Conservation (phyloP, 2,888 invertebrate species). For the Pseudococcus viburni region DNA sequence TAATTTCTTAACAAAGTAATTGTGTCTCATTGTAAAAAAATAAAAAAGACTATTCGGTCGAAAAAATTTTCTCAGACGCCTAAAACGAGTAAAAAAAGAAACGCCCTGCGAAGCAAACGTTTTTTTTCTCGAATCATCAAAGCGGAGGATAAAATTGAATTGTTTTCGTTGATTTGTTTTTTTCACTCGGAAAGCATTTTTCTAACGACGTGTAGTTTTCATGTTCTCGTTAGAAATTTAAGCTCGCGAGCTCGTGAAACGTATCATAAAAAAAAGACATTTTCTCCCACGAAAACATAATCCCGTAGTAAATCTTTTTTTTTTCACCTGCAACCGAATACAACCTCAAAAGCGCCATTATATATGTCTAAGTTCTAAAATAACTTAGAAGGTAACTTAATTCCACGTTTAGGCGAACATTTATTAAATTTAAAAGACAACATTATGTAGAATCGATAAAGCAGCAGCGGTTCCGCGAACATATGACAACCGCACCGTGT, state of each 20-base stretch:
- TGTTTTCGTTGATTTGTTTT: constrained; percentile 35
- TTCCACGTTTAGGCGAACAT: constrained; percentile 46
- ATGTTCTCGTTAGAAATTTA: constrained; percentile 25
- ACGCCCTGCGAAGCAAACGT: background rate
- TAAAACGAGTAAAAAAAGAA: background rate
- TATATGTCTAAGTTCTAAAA: constrained; percentile 33
- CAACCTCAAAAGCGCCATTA: constrained; percentile 23
- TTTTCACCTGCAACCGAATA: background rate
- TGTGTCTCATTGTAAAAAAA: background rate
- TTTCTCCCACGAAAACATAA: constrained; percentile 27
- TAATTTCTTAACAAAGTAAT: constrained; percentile 36
- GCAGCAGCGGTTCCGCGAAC: constrained; percentile 4
- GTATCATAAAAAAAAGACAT: constrained; percentile 24
- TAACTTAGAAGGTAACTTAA: constrained; percentile 51
- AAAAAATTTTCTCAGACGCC: background rate
- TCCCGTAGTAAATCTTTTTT: constrained; percentile 36
- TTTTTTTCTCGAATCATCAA: constrained; percentile 10
- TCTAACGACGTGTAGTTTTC: constrained; percentile 40
- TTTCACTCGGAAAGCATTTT: constrained; percentile 23
- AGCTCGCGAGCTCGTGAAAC: constrained; percentile 23
- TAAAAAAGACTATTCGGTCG: background rate
- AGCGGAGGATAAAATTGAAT: constrained; percentile 26
- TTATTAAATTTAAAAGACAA: constrained; percentile 56
- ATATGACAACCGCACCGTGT: constrained; percentile 30
- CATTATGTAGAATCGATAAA: constrained; percentile 54